Percentiles rank a stretch among this genome's conserved stretches.
phyloP scores from a whole-genome alignment of 2,797 vertebrate species.

The Steatocranus sp. region DNA sequence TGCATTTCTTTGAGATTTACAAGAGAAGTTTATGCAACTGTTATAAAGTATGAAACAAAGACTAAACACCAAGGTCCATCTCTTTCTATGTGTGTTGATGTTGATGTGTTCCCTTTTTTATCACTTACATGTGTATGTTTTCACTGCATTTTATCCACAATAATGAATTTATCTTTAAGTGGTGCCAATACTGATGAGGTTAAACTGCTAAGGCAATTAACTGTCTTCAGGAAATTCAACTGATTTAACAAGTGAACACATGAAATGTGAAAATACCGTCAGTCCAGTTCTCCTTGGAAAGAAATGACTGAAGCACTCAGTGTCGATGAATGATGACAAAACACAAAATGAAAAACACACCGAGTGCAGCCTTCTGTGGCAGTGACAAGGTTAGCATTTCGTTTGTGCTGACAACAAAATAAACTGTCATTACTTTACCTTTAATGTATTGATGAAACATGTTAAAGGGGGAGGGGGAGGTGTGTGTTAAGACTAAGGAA shows the following conservation, averaged over 20 bases:
- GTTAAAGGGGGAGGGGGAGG: conserved; percentile 23
- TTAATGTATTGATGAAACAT: conserved; percentile 22
- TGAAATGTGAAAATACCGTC: neutral
- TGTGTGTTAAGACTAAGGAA: conserved; percentile 50
- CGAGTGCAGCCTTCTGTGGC: neutral
- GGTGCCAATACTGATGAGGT: neutral
- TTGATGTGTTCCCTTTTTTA: neutral
- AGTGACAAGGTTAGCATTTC: conserved; percentile 88
- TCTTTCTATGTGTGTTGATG: neutral
- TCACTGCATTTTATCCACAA: neutral
- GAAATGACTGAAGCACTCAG: neutral
- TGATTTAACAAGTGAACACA: neutral
- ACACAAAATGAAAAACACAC: conserved; percentile 15
- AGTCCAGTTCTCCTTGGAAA: neutral
- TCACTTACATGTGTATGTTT: neutral
- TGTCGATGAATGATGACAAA: conserved; percentile 16
- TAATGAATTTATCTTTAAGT: neutral
- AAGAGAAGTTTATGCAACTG: neutral
- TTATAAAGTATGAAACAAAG: neutral
- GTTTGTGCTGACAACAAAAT: conserved; percentile 44
- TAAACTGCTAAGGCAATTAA: neutral
- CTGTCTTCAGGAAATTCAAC: neutral
- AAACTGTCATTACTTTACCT: neutral
- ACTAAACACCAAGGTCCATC: neutral
- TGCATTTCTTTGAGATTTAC: neutral